These are phyloP conservation scores for Stigmatopora nigra DNA, from an alignment of 2,113 vertebrate genomes.

Conservation along the genomic window DNA sequence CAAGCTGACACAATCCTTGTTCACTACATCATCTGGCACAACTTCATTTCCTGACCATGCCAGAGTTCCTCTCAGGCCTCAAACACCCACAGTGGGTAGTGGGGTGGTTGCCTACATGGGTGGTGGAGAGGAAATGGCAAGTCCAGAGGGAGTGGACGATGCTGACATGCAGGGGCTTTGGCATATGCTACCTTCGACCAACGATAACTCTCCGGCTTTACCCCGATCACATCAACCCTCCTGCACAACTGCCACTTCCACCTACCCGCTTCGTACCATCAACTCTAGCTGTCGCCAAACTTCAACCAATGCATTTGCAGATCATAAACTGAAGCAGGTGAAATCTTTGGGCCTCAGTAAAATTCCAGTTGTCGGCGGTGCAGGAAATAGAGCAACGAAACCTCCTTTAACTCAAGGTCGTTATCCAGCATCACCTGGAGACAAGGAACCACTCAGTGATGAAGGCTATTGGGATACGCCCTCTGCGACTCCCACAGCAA, in stretches of 20 bases:
- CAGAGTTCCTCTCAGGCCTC: slow-evolving; percentile 46
- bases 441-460: slow-evolving; percentile 83
- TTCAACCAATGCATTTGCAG: slow-evolving; percentile 33
- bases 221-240: slow-evolving; percentile 56
- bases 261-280: slow-evolving; percentile 51
- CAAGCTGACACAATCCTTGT: slow-evolving; percentile 47
- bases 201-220: slow-evolving; percentile 66
- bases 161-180: slow-evolving; percentile 91
- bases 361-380: slow-evolving; percentile 64
- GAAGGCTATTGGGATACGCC: slow-evolving; percentile 96
- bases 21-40: slow-evolving; percentile 38
- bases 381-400: slow-evolving; percentile 52
- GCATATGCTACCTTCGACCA: slow-evolving; percentile 86
- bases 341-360: slow-evolving; percentile 68
- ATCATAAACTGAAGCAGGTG: slow-evolving; percentile 58
- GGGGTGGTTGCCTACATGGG: slow-evolving; percentile 90
- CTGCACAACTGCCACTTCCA: slow-evolving; percentile 62
- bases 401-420: slow-evolving; percentile 48
- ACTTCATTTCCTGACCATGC: slow-evolving; percentile 48
- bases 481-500: slow-evolving; percentile 82
- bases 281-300: slow-evolving; percentile 36
- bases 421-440: slow-evolving; percentile 70
- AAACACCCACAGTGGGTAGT: slow-evolving; percentile 74
- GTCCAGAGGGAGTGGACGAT: slow-evolving; percentile 88
- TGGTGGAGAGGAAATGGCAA: slow-evolving; percentile 98